Base-by-base conservation (phyloP, 2,797 vertebrate genomes). In the Gymnopithys bicolor region DNA sequence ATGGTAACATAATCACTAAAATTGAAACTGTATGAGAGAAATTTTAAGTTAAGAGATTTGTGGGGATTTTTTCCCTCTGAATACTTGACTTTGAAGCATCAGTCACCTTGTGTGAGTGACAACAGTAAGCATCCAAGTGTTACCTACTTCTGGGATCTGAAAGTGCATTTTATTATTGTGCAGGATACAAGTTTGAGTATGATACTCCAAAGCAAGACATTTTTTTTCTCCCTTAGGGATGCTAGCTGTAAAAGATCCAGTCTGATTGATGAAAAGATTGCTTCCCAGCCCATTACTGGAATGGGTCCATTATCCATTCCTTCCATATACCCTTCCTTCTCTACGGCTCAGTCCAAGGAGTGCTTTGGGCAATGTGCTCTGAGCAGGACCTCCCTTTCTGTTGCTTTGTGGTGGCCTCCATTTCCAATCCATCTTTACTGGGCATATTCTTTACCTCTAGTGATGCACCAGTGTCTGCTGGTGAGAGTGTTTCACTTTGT, bases 31-130 rank as follows among this genome's bases (percentile, higher is more conserved):
- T 45, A 19, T 56, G 35, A 22, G 89, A 86, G 22, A 2, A 74
- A 49, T 68, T 49, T 75, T 33, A 53, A 62, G 15, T 58, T 13
- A 51, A 43, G 51, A 45, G 45, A 43, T 66, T 77, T 67, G 48
- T 35, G 7, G 2, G 3, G 2, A 1, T 3, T 2, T 23, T 68
- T 56, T 53, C 19, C 41, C 19, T 52, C 19, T 43, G 46, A 32
- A 70, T 23, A 32, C 19, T 30, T 68, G 46, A 32, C 45, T 89
- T 89, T 25, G 3, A 74, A 77, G 19, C 19, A 58, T 70, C n/a
- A 46, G 19, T 25, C 8, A 13, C 17, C 32, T 70, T 39, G 14
- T 37, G 4, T 52, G 37, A 88, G 17, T 55, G 62, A 15, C 49
- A 84, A 55, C 10, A 0, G 0, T 35, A 59, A 66, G 17, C 3